These are phyloP conservation scores for Omphaloscelis lunosa DNA, from an alignment of 2,888 invertebrate genomes.

Conservation along the genomic window DNA sequence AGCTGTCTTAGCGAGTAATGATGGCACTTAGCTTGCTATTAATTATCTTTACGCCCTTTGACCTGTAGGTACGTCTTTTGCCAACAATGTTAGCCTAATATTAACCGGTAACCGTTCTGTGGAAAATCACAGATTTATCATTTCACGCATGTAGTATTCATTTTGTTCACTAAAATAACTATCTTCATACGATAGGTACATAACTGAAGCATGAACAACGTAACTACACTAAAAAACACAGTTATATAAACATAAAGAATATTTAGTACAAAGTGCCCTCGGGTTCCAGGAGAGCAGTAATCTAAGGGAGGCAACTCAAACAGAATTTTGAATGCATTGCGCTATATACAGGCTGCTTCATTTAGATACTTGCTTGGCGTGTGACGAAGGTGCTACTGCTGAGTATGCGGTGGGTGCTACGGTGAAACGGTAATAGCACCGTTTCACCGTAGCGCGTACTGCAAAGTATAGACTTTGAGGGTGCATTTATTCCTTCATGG, in stretches of 20 bases:
- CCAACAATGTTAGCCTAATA: neutral
- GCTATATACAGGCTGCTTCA: slow-evolving; percentile 45
- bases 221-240: neutral
- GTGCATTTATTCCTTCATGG: slow-evolving; percentile 40
- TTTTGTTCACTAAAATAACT: neutral
- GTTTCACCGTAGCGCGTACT: no score
- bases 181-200: no score
- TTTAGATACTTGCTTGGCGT: slow-evolving; percentile 35
- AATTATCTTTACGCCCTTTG: neutral
- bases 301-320: slow-evolving; percentile 46
- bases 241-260: slow-evolving; percentile 27
- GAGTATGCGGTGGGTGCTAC: slow-evolving; percentile 33
- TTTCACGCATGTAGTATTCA: neutral
- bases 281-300: slow-evolving; percentile 40
- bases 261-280: slow-evolving; percentile 25
- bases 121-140: neutral
- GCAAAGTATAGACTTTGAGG: slow-evolving; percentile 15
- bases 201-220: neutral
- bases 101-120: neutral
- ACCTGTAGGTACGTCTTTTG: neutral
- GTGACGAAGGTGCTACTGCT: slow-evolving; percentile 32
- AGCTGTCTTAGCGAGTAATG: slow-evolving; percentile 71
- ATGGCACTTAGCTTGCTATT: slow-evolving; percentile 51
- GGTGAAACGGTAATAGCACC: slow-evolving; percentile 11
- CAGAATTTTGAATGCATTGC: slow-evolving; percentile 54